Conservation (phyloP, 2,888 invertebrate species). For the Diplolepis rosae region DNA sequence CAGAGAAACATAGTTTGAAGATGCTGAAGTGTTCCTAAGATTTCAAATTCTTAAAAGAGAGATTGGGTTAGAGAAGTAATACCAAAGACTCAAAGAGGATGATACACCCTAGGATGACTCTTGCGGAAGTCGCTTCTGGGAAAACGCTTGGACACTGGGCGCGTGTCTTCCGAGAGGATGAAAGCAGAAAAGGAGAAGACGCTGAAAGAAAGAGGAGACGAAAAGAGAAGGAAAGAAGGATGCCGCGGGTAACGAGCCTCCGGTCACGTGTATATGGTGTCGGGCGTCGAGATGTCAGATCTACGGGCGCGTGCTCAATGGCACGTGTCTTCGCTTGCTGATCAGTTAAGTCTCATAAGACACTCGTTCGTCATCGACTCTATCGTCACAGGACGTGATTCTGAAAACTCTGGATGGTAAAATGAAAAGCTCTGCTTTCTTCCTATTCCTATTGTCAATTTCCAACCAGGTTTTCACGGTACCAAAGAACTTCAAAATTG, state of each 20-base stretch:
- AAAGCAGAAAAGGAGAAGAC: conserved; percentile 40
- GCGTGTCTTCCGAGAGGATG: conserved; percentile 65
- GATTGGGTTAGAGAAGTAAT: background rate
- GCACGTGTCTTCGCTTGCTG: conserved; percentile 64
- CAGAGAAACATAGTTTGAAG: too few species aligned
- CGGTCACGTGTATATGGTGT: conserved; percentile 63
- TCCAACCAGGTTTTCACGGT: too few species aligned
- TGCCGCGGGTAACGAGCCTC: conserved; percentile 60
- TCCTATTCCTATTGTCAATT: background rate
- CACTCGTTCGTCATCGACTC: conserved; percentile 26
- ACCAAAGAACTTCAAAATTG: too few species aligned
- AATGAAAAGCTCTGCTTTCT: background rate
- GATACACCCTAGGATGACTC: conserved; percentile 51
- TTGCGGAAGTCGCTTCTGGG: conserved; percentile 56
- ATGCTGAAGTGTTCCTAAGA: too few species aligned
- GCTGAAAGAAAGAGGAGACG: conserved; percentile 31
- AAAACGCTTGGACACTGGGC: conserved; percentile 60
- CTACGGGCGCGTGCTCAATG: conserved; percentile 63
- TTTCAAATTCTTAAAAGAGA: background rate
- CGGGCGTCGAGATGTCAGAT: conserved; percentile 63
- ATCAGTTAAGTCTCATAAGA: conserved; percentile 37
- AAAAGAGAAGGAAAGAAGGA: conserved; percentile 43
- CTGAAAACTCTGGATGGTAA: conserved; percentile 21
- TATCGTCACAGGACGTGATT: conserved; percentile 28
- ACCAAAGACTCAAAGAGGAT: background rate